phyloP scores from a whole-genome alignment of 2,113 vertebrate species.

The Ornithorhynchus anatinus region DNA sequence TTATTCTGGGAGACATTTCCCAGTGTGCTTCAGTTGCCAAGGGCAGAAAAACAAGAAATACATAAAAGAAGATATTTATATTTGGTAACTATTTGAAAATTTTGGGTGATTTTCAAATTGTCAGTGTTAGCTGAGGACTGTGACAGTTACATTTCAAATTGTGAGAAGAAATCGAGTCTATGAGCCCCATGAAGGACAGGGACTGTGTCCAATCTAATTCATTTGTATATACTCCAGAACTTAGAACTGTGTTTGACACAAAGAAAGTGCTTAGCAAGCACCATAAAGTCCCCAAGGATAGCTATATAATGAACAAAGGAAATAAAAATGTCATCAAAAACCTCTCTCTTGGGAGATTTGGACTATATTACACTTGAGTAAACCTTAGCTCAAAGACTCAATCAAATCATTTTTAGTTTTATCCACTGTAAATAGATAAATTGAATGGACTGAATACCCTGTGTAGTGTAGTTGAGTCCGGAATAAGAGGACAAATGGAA shows the following conservation, averaged over 20 bases:
- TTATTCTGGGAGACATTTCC: no score
- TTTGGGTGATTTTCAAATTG: not conserved
- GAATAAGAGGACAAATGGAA: no score
- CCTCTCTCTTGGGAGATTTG: not conserved
- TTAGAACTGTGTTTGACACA: no score
- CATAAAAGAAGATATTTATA: not conserved
- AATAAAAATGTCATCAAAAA: not conserved
- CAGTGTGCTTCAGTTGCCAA: no score
- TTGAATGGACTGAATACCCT: no score
- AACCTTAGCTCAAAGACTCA: not conserved
- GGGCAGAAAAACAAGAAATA: not conserved
- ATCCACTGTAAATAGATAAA: no score
- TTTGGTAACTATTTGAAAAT: not conserved
- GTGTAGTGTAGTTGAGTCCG: no score
- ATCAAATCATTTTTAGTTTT: no score
- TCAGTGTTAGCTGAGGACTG: not conserved
- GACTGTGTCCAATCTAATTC: no score
- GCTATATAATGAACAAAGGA: not conserved
- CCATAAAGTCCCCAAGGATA: not conserved
- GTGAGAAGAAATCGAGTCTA: not conserved
- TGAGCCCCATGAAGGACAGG: no score
- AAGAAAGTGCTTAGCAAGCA: no score
- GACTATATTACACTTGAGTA: not conserved
- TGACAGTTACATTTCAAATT: not conserved
- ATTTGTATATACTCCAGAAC: no score